Percentiles rank a stretch among this genome's conserved stretches.
These are phyloP conservation scores for Apodemia zela DNA, from an alignment of 2,888 invertebrate genomes.

Conservation along the genomic window DNA sequence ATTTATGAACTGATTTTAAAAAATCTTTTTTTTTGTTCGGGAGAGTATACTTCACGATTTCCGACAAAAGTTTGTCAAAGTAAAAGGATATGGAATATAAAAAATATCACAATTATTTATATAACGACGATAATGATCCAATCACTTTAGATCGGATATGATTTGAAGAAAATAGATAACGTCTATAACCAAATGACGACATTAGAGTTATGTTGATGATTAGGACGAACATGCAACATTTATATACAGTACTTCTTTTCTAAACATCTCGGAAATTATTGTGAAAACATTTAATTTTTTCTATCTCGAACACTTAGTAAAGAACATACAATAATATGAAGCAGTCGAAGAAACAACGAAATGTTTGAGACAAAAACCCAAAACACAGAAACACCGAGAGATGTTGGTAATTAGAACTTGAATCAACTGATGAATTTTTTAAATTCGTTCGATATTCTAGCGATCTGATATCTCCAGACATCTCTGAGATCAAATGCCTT, in stretches of 20 bases:
- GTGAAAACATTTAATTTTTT: no score
- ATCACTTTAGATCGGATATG: slow-evolving; percentile 41
- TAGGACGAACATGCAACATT: slow-evolving; percentile 1
- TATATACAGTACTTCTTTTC: neutral
- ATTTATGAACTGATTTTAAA: no score
- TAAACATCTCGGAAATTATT: neutral
- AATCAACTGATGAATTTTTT: neutral
- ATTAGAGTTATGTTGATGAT: slow-evolving; percentile 11
- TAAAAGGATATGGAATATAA: slow-evolving; percentile 8
- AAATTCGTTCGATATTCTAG: no score
- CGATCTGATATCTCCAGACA: no score
- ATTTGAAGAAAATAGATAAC: slow-evolving; percentile 30
- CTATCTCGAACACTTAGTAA: no score
- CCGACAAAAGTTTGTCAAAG: slow-evolving; percentile 12
- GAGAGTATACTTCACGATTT: no score
- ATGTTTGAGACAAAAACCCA: neutral
- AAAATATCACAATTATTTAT: slow-evolving; percentile 1
- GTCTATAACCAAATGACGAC: slow-evolving; percentile 10
- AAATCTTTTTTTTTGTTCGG: no score
- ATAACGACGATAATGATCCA: slow-evolving; percentile 32
- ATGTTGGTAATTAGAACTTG: neutral
- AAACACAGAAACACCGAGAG: neutral
- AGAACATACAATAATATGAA: neutral
- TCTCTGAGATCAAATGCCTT: no score
- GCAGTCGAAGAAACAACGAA: neutral